These are phyloP conservation scores for Uropsilus gracilis DNA, from an alignment of 2,113 vertebrate genomes.

Conservation along the genomic window DNA sequence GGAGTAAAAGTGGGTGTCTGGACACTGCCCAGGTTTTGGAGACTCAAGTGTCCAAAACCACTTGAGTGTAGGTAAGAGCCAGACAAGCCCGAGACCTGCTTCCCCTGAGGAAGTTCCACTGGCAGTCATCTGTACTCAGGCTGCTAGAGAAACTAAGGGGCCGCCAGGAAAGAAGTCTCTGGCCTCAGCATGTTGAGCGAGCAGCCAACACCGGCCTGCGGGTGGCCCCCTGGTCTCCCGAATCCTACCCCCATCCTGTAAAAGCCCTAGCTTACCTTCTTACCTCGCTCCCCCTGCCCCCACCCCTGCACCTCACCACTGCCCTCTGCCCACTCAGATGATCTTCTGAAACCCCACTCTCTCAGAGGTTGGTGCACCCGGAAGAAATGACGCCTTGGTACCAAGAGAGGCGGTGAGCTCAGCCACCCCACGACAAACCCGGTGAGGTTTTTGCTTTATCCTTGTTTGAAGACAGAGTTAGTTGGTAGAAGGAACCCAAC, in stretches of 20 bases:
- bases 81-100: not conserved
- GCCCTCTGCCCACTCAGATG: not conserved
- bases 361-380: too few species aligned
- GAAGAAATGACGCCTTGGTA: not conserved
- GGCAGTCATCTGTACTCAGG: not conserved
- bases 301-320: not conserved
- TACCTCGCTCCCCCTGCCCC: rapidly evolving
- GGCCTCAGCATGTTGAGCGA: not conserved
- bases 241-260: not conserved
- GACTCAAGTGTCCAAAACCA: not conserved
- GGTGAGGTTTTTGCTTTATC: not conserved
- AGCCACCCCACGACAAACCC: not conserved
- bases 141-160: not conserved
- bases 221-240: not conserved
- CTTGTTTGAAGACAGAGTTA: not conserved
- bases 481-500: not conserved
- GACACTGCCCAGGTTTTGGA: rapidly evolving
- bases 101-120: not conserved
- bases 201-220: not conserved
- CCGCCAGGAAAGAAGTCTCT: not conserved
- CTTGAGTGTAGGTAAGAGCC: not conserved
- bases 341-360: not conserved
- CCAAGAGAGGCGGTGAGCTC: not conserved
- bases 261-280: not conserved
- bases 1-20: not conserved